phyloP scores from a whole-genome alignment of 2,888 invertebrate species.

The Drosophila mimica region DNA sequence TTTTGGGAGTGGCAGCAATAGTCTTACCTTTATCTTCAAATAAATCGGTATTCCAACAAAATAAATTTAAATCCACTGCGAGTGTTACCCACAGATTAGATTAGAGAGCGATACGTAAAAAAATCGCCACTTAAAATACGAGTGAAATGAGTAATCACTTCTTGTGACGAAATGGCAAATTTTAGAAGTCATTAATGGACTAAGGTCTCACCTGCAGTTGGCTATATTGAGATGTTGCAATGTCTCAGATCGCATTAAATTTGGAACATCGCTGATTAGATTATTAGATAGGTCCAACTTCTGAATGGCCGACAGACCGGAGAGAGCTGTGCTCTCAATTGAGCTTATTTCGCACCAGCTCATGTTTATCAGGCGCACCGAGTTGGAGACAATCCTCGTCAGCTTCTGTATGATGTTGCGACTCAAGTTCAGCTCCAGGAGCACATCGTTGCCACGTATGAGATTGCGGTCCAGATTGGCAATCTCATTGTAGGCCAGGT shows the following conservation, averaged over 20 bases:
- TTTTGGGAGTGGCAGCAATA: not conserved
- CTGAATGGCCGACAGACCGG: constrained; percentile 87
- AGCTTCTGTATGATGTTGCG: constrained; percentile 88
- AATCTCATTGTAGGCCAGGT: constrained; percentile 90
- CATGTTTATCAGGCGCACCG: constrained; percentile 87
- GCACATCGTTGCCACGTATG: constrained; percentile 87
- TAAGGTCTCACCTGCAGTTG: constrained; percentile 80
- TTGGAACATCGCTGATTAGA: constrained; percentile 88
- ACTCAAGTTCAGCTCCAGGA: constrained; percentile 88
- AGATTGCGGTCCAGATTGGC: constrained; percentile 87
- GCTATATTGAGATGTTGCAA: constrained; percentile 87
- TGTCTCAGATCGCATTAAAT: constrained; percentile 87
- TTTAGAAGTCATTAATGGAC: not conserved
- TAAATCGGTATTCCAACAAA: not conserved
- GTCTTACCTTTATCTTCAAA: not conserved
- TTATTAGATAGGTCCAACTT: constrained; percentile 89
- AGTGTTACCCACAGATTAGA: not conserved
- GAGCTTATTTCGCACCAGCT: constrained; percentile 89
- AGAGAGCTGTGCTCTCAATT: constrained; percentile 86
- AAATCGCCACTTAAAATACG: too few species aligned
- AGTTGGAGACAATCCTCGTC: constrained; percentile 87
- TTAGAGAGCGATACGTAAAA: not conserved
- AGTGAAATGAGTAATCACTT: not conserved
- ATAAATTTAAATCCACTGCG: not conserved
- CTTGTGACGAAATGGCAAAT: not conserved